Evolutionary conservation across 2,888 invertebrate species (phyloP).

Genomic region (Cataglyphis albicans): DNA sequence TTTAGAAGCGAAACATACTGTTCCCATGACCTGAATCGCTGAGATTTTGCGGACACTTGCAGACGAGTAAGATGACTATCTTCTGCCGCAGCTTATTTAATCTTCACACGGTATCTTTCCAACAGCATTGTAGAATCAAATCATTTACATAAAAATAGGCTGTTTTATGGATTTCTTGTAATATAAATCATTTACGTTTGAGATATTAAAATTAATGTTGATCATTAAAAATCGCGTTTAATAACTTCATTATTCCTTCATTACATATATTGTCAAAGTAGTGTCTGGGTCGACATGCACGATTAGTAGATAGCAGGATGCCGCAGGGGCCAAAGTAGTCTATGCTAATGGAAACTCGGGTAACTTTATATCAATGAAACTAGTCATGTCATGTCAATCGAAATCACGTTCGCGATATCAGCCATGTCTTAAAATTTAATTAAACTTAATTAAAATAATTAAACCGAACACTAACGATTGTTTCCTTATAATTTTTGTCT

Average conservation of each 20-base stretch:
- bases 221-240: neutral
- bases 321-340: constrained; percentile 66
- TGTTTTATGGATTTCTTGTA: neutral
- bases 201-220: neutral
- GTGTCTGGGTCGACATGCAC: constrained; percentile 69
- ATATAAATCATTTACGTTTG: neutral
- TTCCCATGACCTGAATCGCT: constrained; percentile 67
- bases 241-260: neutral
- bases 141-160: neutral
- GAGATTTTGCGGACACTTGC: constrained; percentile 54
- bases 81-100: neutral
- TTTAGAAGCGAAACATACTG: constrained; percentile 49
- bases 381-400: constrained; percentile 1
- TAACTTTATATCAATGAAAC: neutral
- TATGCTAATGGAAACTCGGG: constrained; percentile 44
- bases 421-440: neutral
- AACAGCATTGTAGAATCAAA: neutral
- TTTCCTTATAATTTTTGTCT: no score
- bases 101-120: neutral
- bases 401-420: constrained; percentile 5
- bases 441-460: neutral
- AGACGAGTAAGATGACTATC: constrained; percentile 13
- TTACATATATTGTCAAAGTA: neutral
- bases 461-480: neutral
- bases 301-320: constrained; percentile 62